Evolutionary conservation across 1,140 invertebrate genomes (phyloP), one percentile per base, ranked within the genome.

Genomic region (Rhysida immarginata): DNA sequence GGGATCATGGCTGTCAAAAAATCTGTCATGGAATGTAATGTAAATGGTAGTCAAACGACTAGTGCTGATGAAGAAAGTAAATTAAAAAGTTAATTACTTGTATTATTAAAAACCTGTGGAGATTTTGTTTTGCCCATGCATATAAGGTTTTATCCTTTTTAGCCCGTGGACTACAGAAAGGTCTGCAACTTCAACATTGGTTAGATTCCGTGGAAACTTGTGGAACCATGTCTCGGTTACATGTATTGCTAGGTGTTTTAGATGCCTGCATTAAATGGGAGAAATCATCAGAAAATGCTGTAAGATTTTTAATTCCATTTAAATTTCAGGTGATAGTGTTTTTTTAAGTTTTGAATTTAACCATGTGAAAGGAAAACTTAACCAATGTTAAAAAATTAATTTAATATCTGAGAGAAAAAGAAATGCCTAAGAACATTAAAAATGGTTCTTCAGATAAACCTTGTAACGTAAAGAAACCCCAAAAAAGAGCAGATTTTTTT

Each of bases 241-340:
- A 73, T 57, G 67, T 73, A 16, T 60, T 74, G 0, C 59, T 74
- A 3, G 68, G 68, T 5, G 66, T 74, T 44, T 61, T 74, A 43
- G 71, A 73, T 45, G 62, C 66, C 1, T 69, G 70, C 53, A 71
- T 74, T 25, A 71, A 68, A 55, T 74, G 72, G 72, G 71, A 74
- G 52, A 72, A 72, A 48, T 74, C 72, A 11, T 67, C 70, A 44
- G 71, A 72, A 43, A 70, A 71, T 65, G 70, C 68, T 49, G 72
- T 74, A 60, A 65, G 69, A 62, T 52, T 2, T 35, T 35, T 35
- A n/a, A n/a, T n/a, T n/a, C n/a, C n/a, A n/a, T n/a, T n/a, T n/a
- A n/a, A n/a, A n/a, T n/a, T n/a, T n/a, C n/a, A n/a, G n/a, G n/a
- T n/a, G n/a, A n/a, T n/a, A n/a, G n/a, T n/a, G n/a, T n/a, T n/a